Base-by-base conservation (phyloP, 2,888 invertebrate species). In the Rhagium mordax region DNA sequence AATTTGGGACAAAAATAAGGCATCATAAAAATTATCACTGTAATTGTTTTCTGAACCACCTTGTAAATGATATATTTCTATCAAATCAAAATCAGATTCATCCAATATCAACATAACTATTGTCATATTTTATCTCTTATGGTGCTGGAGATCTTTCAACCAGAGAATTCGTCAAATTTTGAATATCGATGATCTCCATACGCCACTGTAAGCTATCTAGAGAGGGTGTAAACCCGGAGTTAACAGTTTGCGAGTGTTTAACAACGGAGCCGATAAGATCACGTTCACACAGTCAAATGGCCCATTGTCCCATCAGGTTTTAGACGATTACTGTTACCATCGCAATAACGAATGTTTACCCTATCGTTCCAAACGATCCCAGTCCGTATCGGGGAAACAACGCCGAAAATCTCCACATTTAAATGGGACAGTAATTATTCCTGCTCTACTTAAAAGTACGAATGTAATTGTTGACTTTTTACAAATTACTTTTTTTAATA, bases 211-310 rank as follows among this genome's bases (percentile, higher is more conserved):
- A 81, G 80, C 81, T 80, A 83, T 84, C 81, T 81, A 81, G 79
- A 78, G 79, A 78, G 81, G 83, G 83, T 83, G 84, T 82, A 84
- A 84, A 85, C 29, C 83, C 82, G 78, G 80, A 82, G 82, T 83
- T 82, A 84, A 83, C 83, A 82, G 82, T 84, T 82, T 81, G 81
- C 81, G 79, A 83, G 81, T 82, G 84, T 83, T 84, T 83, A 84
- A 84, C 83, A 82, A 81, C 70, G 72, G 73, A 74, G 71, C 81
- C 79, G 85, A 85, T 85, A 85, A 85, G 83, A 84, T 84, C 84
- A 76, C 79, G 81, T 79, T 82, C 79, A 78, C 80, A 78, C 78
- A 77, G 78, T 78, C 79, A 81, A 84, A 84, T 83, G 83, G 84
- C 77, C 81, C 80, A 81, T 83, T 83, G 82, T 84, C 80, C 81